phyloP scores from a whole-genome alignment of 2,113 vertebrate genomes.

The Syngnathus scovelli region DNA sequence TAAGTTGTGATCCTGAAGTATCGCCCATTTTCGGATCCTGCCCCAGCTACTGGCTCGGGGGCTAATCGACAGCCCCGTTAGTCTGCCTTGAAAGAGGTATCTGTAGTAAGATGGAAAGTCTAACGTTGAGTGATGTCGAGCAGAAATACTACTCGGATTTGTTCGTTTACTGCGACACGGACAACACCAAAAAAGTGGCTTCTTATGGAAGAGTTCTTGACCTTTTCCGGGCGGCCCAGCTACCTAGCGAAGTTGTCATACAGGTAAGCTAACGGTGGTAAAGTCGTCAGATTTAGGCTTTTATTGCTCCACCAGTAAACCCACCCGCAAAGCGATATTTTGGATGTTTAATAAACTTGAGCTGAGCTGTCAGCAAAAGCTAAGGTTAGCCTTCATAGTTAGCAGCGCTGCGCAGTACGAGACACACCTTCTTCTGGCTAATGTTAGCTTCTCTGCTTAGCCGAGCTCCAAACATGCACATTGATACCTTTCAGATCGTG shows the following conservation, averaged over 20 bases:
- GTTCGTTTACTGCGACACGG: constrained; percentile 95
- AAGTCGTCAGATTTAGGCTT: constrained; percentile 2
- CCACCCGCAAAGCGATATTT: too few relatives aligned
- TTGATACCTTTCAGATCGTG: background rate
- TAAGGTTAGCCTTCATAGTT: constrained; percentile 37
- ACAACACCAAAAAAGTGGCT: constrained; percentile 95
- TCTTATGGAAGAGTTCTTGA: constrained; percentile 89
- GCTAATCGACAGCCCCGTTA: constrained; percentile 41
- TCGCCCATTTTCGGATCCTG: constrained; percentile 60
- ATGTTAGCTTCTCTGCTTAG: constrained; percentile 35
- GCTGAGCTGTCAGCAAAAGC: constrained; percentile 26
- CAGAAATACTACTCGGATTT: constrained; percentile 96
- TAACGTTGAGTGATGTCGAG: constrained; percentile 90
- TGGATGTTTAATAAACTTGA: constrained; percentile 11
- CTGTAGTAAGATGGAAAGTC: constrained; percentile 82
- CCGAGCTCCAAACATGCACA: background rate
- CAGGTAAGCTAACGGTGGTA: constrained; percentile 75
- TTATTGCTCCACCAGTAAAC: background rate
- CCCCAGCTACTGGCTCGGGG: constrained; percentile 51
- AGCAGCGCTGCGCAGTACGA: constrained; percentile 53
- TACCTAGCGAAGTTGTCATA: constrained; percentile 87
- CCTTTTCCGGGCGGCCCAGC: constrained; percentile 94
- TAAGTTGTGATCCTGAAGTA: constrained; percentile 61
- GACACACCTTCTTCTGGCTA: constrained; percentile 67
- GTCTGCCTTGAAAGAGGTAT: constrained; percentile 28